These are phyloP conservation scores for Tholera decimalis DNA, from an alignment of 2,888 invertebrate species.

Conservation along the genomic window DNA sequence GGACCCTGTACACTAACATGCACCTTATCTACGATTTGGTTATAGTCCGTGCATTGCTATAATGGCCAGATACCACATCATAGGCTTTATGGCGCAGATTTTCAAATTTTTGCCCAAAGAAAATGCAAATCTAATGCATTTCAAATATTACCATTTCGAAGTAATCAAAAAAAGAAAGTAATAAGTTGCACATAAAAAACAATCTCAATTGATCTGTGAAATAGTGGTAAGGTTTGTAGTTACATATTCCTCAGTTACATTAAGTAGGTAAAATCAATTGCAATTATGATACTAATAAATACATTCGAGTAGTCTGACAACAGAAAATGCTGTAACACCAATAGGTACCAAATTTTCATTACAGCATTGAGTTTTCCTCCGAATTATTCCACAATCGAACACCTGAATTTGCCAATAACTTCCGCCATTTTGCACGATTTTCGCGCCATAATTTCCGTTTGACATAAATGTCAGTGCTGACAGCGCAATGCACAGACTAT, in stretches of 20 bases:
- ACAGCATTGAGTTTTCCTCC: conserved; percentile 11
- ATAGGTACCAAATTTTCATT: conserved; percentile 5
- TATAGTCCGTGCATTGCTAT: conserved; percentile 47
- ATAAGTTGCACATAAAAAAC: no score
- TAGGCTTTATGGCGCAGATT: no score
- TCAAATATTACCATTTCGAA: no score
- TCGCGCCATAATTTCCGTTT: conserved; percentile 50
- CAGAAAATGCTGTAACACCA: not conserved
- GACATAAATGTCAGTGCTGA: conserved; percentile 48
- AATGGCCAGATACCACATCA: not conserved
- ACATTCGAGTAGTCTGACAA: not conserved
- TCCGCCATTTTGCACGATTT: conserved; percentile 42
- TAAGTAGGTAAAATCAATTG: not conserved
- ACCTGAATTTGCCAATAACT: conserved; percentile 45
- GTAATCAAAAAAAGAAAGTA: no score
- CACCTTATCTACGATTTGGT: conserved; percentile 54
- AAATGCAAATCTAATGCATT: no score
- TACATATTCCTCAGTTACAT: not conserved
- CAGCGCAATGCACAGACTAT: conserved; percentile 61
- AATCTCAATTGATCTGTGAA: not conserved
- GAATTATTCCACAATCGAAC: conserved; percentile 23
- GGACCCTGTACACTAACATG: conserved; percentile 67
- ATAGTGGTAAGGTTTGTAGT: not conserved
- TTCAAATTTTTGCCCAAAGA: no score
- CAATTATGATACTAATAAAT: not conserved